Percentiles rank a stretch among this genome's conserved stretches.
Evolutionary conservation across 2,888 invertebrate genomes (phyloP).

Genomic region (Pemphredon lugubris): DNA sequence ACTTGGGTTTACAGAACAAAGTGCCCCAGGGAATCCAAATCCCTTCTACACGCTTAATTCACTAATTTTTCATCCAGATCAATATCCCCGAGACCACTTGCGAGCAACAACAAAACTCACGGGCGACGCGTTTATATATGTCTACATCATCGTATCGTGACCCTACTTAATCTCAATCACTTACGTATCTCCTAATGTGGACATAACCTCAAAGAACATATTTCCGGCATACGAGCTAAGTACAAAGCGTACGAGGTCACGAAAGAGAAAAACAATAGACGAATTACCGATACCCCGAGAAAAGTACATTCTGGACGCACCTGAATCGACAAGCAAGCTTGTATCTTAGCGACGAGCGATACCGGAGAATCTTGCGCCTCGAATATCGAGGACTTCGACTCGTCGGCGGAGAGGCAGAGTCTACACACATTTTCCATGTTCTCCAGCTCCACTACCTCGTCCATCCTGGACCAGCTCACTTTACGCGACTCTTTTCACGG

Average conservation of each 20-base stretch:
- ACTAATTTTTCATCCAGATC: no score
- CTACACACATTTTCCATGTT: slow-evolving; percentile 83
- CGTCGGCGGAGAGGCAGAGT: slow-evolving; percentile 85
- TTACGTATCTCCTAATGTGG: slow-evolving; percentile 1
- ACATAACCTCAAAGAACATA: slow-evolving; percentile 51
- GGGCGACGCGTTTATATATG: no score
- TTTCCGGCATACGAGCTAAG: background rate
- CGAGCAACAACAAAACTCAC: no score
- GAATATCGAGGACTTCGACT: slow-evolving; percentile 85
- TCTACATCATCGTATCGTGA: background rate
- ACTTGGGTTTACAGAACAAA: background rate
- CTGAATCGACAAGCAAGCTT: slow-evolving; percentile 86
- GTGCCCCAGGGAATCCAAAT: background rate
- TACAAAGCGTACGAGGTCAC: background rate
- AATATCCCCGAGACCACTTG: no score
- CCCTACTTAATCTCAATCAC: background rate
- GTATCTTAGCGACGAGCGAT: slow-evolving; percentile 85
- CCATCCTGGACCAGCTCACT: slow-evolving; percentile 63
- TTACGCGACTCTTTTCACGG: slow-evolving; percentile 6
- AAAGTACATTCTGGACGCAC: slow-evolving; percentile 77
- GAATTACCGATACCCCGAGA: background rate
- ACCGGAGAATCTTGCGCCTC: slow-evolving; percentile 82
- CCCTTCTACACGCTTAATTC: background rate
- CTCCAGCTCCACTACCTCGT: slow-evolving; percentile 67
- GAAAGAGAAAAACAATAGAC: background rate